These are phyloP conservation scores for Melanargia galathea DNA, from an alignment of 2,888 invertebrate species.

Conservation along the genomic window DNA sequence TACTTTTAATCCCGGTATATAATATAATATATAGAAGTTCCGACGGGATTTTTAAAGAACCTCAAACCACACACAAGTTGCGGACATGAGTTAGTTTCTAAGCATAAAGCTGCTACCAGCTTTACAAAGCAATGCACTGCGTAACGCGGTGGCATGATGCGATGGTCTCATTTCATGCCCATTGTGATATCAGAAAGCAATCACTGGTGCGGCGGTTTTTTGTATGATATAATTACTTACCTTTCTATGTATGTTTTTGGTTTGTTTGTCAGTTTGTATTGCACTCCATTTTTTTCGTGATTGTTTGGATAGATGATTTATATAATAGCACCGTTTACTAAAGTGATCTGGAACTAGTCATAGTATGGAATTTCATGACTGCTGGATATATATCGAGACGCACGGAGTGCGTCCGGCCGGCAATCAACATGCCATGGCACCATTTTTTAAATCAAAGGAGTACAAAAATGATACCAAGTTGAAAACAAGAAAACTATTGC, in stretches of 20 bases:
- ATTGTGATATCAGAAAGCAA: constrained; percentile 55
- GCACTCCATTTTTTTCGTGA: background rate
- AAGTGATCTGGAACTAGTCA: background rate
- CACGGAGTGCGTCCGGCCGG: no score
- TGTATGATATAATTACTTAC: constrained; percentile 21
- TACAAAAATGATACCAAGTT: no score
- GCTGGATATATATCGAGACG: no score
- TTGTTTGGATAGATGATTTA: background rate
- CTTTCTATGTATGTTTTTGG: constrained; percentile 20
- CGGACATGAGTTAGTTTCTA: no score
- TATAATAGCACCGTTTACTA: background rate
- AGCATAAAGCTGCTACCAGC: background rate
- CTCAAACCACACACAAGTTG: no score
- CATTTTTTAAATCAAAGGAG: no score
- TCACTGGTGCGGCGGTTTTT: constrained; percentile 10
- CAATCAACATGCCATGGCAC: no score
- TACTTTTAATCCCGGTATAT: no score
- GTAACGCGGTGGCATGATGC: constrained; percentile 68
- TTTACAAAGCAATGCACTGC: constrained; percentile 42
- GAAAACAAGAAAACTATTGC: no score
- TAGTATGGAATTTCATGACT: background rate
- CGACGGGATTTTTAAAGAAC: no score
- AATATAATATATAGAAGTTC: no score
- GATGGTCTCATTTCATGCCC: constrained; percentile 69
- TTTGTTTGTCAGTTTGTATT: constrained; percentile 9